Evolutionary conservation across 2,797 vertebrate species (phyloP), one percentile per base, ranked within the genome.

Genomic region (Pseudopleuronectes americanus): DNA sequence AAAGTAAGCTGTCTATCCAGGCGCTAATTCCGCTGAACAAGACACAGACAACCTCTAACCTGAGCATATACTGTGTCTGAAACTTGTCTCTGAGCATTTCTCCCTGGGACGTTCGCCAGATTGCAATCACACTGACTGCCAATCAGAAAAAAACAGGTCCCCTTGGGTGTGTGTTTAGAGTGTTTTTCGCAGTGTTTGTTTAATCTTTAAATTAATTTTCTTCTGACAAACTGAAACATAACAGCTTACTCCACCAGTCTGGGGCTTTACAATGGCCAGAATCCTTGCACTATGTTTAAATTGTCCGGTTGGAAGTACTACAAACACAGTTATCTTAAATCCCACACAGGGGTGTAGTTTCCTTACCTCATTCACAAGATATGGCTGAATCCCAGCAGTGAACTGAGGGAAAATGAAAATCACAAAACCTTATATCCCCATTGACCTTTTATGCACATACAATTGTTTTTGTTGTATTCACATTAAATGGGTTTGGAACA

Each of bases 101-200:
- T 83, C 36, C 31, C 76, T 59, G 71, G 83, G 87, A 90, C 49
- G 28, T 72, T 64, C 67, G 86, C 92, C 90, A 93, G 83, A 86
- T 83, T 74, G 83, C 89, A 92, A 90, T 93, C 87, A 90, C 77
- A 74, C 24, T 43, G 77, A 68, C 77, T 78, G 81, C 81, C 80
- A 81, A 77, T 94, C 89, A 90, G 80, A 86, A 43, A 33, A 74
- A 38, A 45, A 16, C 1, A 77, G 80, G 48, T 81, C 71, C 81
- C 84, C 60, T 36, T 63, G 67, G 77, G 64, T 71, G 55, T 77
- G 54, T 76, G 73, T 80, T 71, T 72, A 57, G 49, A 83, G 56
- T 79, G 75, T 86, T 85, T 85, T 80, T 83, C 66, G 48, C 33
- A 21, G 12, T 62, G 59, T 77, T 79, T 80, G 45, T 74, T 24